These are phyloP conservation scores for Anthoptus insignis DNA, from an alignment of 2,888 invertebrate genomes.

Conservation along the genomic window DNA sequence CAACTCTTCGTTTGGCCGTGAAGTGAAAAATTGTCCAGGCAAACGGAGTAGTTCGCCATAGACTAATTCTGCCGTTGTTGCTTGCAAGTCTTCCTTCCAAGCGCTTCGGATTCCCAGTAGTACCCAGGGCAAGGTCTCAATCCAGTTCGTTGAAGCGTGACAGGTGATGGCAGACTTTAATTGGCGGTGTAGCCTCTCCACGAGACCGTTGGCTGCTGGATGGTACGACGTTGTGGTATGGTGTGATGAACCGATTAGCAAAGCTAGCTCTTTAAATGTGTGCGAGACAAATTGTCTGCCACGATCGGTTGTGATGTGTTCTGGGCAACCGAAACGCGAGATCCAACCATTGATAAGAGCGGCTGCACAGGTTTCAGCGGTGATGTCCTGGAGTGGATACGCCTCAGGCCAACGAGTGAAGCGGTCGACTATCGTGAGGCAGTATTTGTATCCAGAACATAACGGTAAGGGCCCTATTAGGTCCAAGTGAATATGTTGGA, in stretches of 20 bases:
- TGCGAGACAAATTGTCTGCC: constrained; percentile 44
- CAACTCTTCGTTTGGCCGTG: not conserved
- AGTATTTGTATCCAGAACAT: constrained; percentile 45
- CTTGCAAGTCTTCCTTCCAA: constrained; percentile 43
- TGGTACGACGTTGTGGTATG: constrained; percentile 45
- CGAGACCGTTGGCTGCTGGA: constrained; percentile 43
- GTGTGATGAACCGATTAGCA: constrained; percentile 42
- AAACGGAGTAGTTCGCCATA: constrained; percentile 45
- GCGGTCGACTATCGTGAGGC: constrained; percentile 57
- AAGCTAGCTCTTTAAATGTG: constrained; percentile 45
- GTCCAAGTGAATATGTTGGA: constrained; percentile 60
- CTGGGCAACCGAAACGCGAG: constrained; percentile 50
- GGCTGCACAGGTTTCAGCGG: constrained; percentile 61
- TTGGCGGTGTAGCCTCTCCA: constrained; percentile 30
- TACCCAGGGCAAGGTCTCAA: constrained; percentile 36
- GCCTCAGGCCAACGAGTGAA: constrained; percentile 57
- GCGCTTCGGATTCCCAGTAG: constrained; percentile 28
- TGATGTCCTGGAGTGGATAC: constrained; percentile 52
- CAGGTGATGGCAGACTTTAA: constrained; percentile 54
- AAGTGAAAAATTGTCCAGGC: constrained; percentile 50
- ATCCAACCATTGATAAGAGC: constrained; percentile 55
- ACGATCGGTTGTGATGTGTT: constrained; percentile 60
- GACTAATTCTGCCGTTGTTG: constrained; percentile 43
- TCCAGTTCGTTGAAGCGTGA: constrained; percentile 43
- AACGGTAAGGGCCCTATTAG: constrained; percentile 48